Conservation (phyloP, 2,113 vertebrate genomes). For the Symphodus melops region DNA sequence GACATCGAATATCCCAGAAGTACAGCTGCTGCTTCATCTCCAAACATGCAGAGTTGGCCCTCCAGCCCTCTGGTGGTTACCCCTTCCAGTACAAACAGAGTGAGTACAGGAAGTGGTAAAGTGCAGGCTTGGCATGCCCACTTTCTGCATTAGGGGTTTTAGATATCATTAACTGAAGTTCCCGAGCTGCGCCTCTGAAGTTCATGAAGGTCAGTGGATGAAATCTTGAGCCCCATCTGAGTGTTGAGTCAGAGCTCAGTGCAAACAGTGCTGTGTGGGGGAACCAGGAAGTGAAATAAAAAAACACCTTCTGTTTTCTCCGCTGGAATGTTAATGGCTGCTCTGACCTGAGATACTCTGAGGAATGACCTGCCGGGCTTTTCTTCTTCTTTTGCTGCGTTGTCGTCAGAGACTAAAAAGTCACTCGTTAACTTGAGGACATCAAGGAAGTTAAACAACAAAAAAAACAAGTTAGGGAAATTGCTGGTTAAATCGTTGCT, state of each 20-base stretch:
- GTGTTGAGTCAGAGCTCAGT: constrained; percentile 49
- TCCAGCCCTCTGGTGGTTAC: not conserved
- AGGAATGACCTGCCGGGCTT: constrained; percentile 3
- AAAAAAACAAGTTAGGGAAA: too few species aligned
- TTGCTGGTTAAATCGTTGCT: too few species aligned
- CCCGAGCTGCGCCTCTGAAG: constrained; percentile 8
- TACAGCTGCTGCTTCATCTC: constrained; percentile 18
- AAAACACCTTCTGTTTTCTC: constrained; percentile 62
- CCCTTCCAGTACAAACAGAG: constrained; percentile 27
- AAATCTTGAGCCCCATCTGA: constrained; percentile 34
- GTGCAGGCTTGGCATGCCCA: not conserved
- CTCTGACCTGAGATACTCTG: constrained; percentile 43
- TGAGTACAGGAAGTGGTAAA: constrained; percentile 34
- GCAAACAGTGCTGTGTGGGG: constrained; percentile 38
- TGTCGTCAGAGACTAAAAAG: not conserved
- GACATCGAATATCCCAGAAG: constrained; percentile 11
- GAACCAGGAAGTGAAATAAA: constrained; percentile 53
- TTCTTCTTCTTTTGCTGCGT: constrained; percentile 4
- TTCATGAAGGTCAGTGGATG: constrained; percentile 23
- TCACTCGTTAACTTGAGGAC: too few species aligned
- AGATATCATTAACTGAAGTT: too few species aligned
- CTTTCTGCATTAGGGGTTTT: constrained; percentile 30
- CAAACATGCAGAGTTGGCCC: constrained; percentile 4
- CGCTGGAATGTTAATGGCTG: constrained; percentile 70
- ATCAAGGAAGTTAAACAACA: too few species aligned